Base-by-base conservation (phyloP, 2,113 vertebrate species). In the Synchiropus splendidus region DNA sequence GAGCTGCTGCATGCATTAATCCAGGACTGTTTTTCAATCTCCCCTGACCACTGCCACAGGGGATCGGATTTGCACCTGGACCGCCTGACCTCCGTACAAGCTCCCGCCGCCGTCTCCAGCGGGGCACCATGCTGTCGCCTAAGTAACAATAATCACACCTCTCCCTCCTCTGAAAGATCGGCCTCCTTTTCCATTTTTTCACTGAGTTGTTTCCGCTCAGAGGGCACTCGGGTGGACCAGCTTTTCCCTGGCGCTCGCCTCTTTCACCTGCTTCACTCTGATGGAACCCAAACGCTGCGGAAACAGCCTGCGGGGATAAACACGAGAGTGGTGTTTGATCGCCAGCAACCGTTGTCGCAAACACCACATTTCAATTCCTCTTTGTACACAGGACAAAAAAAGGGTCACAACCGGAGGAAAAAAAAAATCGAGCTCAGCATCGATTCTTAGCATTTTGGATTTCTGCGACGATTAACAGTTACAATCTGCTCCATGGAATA, bases 91-190 rank as follows among this genome's bases (percentile, higher is more conserved):
- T 63, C 60, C 52, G 47, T 44, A 42, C 13, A 18, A 48, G 35
- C 51, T 47, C 67, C 54, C 36, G 65, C 73, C 49, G 4, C 8
- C 21, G 21, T 43, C 8, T 37, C 42, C 5, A 48, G 32, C 51
- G 30, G 40, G 16, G 48, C 47, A 17, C 54, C 58, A 68, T 81
- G 68, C 56, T 42, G 70, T 78, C 63, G 58, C 65, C 65, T 55
- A 71, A 70, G 77, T 54, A 75, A 72, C 75, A 55, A 30, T 34
- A 68, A 83, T 74, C 62, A 68, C 53, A 18, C 40, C 0, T 47
- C 32, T 21, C 39, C 6, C 38, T 39, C 18, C 15, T 17, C 35
- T 1, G 16, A 18, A 3, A 48, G 51, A 50, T 54, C 38, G 11
- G 15, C 45, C 54, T 40, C 38, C 36, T 17, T 33, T 45, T 27